Evolutionary conservation across 2,797 vertebrate genomes (phyloP).

Genomic region (Prionace glauca): DNA sequence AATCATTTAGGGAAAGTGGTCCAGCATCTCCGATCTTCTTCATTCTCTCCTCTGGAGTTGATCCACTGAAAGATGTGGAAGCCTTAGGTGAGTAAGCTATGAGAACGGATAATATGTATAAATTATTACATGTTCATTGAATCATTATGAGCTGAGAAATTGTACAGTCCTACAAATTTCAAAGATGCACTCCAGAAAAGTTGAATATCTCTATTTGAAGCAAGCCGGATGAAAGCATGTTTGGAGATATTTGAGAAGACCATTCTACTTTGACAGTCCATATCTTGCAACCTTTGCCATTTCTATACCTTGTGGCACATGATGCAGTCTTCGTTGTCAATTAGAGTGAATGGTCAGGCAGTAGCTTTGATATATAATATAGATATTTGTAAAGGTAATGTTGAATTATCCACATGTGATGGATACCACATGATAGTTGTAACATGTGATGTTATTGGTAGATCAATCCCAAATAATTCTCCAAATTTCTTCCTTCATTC

Average conservation of each 20-base stretch:
- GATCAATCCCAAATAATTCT: not conserved
- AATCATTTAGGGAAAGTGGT: conserved; percentile 64
- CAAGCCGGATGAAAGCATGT: not conserved
- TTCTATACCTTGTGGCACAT: not conserved
- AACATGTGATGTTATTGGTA: not conserved
- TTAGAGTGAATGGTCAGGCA: not conserved
- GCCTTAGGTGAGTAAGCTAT: conserved; percentile 52
- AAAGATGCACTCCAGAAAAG: not conserved
- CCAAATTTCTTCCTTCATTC: not conserved
- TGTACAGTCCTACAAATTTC: not conserved
- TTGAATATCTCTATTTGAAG: not conserved
- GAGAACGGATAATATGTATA: not conserved
- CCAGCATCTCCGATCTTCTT: conserved; percentile 59
- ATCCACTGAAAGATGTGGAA: conserved; percentile 62
- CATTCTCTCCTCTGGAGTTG: conserved; percentile 62
- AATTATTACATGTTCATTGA: not conserved
- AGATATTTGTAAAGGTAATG: not conserved
- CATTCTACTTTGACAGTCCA: not conserved
- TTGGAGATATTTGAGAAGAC: not conserved
- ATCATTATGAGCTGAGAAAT: not conserved
- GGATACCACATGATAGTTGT: not conserved
- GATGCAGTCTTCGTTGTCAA: not conserved
- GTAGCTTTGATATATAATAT: not conserved
- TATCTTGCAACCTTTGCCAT: not conserved
- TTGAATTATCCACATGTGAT: not conserved